Evolutionary conservation across 2,888 invertebrate genomes (phyloP).

Genomic region (Spilosoma lubricipeda): DNA sequence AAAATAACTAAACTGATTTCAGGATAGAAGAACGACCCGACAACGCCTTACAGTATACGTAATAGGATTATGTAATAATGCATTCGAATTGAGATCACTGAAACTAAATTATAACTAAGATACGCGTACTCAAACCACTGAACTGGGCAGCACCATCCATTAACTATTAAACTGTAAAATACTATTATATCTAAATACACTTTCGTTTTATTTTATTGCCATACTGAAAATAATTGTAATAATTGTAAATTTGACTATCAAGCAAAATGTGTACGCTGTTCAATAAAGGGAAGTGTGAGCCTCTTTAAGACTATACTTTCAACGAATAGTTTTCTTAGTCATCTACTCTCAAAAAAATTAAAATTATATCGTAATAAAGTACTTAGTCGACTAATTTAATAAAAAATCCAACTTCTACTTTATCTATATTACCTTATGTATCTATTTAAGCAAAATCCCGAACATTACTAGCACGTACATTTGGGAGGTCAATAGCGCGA

Average conservation of each 20-base stretch:
- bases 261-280: slow-evolving; percentile 46
- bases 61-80: slow-evolving; percentile 9
- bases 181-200: neutral
- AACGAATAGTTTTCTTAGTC: neutral
- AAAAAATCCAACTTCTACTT: slow-evolving; percentile 8
- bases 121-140: slow-evolving; percentile 12
- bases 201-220: slow-evolving; percentile 29
- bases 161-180: slow-evolving; percentile 28
- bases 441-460: slow-evolving; percentile 14
- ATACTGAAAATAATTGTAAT: slow-evolving; percentile 6
- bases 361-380: slow-evolving; percentile 18
- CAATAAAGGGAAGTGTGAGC: slow-evolving; percentile 27
- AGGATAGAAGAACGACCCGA: neutral
- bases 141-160: slow-evolving; percentile 41
- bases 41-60: neutral
- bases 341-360: slow-evolving; percentile 14
- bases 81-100: slow-evolving; percentile 53
- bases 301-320: slow-evolving; percentile 14
- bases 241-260: slow-evolving; percentile 50
- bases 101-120: slow-evolving; percentile 48
- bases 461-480: slow-evolving; percentile 11
- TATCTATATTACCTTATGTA: slow-evolving; percentile 16
- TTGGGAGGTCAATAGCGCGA: slow-evolving; percentile 9
- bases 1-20: neutral
- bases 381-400: slow-evolving; percentile 6